Base-by-base conservation (phyloP, 2,113 vertebrate species). In the Laterallus jamaicensis region DNA sequence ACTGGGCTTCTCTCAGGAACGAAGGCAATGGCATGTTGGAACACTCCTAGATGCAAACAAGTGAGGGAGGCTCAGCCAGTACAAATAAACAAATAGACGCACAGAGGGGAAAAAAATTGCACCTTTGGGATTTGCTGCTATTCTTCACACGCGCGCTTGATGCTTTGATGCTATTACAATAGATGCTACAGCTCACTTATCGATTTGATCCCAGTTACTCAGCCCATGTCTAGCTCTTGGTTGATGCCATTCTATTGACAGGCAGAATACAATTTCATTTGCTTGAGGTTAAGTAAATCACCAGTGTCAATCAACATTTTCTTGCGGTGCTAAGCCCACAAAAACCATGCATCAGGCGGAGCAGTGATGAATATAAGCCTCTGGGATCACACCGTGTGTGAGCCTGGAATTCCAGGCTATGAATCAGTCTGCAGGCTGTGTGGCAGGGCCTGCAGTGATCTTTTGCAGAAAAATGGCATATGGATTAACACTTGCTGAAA, bases 321-420 rank as follows among this genome's bases (percentile, higher is more conserved):
- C 39, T 73, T 86, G 19, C 2, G 5, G 28, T 75, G 59, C 70
- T 89, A 80, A 84, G 74, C 56, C 47, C 17, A 86, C 24, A 75
- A 60, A 74, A 94, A 71, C 39, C 7, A 3, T 49, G 68, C n/a
- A 31, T 21, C 56, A 29, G 83, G 78, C 35, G 47, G 49, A 64
- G 32, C 1, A 6, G 35, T 3, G 6, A 66, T 76, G 16, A 69
- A 60, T 49, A 22, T 26, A 82, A 95, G 14, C 44, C 49, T 68
- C 32, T 75, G 74, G 74, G 77, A 89, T 96, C 70, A 91, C 69
- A 68, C 44, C 2, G 5, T 56, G 25, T 62, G 28, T 77, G 31
- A 95, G 60, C 50, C 68, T 88, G 87, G 89, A 96, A 95, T 96
- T 90, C 92, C 90, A 92, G 56, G 63, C 81, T 92, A 62, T 95